phyloP scores from a whole-genome alignment of 2,888 invertebrate genomes.

The Acrobasis suavella region DNA sequence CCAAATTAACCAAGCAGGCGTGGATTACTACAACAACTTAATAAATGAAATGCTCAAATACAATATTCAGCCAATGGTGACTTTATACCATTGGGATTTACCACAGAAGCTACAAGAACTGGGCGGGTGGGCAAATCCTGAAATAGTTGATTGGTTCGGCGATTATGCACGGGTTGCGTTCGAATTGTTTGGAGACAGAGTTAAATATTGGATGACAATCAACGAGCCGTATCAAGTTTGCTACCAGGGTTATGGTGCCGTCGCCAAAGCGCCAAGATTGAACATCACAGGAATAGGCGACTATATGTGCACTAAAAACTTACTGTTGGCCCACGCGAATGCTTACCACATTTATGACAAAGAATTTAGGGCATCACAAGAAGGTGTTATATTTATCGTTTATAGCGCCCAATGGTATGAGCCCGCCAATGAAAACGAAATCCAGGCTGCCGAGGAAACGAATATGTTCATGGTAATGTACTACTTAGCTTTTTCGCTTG shows the following conservation, averaged over 20 bases:
- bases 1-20: conserved; percentile 75
- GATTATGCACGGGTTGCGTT: conserved; percentile 66
- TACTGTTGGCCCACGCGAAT: conserved; percentile 78
- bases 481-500: background rate
- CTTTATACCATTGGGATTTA: conserved; percentile 76
- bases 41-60: conserved; percentile 82
- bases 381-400: conserved; percentile 64
- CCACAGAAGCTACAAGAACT: conserved; percentile 72
- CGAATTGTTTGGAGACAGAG: conserved; percentile 67
- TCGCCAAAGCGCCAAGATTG: conserved; percentile 47
- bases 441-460: conserved; percentile 58
- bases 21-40: conserved; percentile 84
- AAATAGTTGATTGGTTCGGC: conserved; percentile 65
- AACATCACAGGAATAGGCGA: conserved; percentile 66
- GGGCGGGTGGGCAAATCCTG: conserved; percentile 74
- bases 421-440: conserved; percentile 67
- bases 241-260: conserved; percentile 62
- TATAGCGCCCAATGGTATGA: conserved; percentile 80
- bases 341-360: conserved; percentile 62
- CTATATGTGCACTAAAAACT: conserved; percentile 71
- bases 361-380: conserved; percentile 54
- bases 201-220: conserved; percentile 79
- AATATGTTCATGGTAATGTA: conserved; percentile 2
- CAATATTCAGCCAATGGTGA: conserved; percentile 82
- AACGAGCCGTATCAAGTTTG: conserved; percentile 75